These are phyloP conservation scores for Elymnias hypermnestra DNA, from an alignment of 1,140 invertebrate genomes.

Conservation along the genomic window DNA sequence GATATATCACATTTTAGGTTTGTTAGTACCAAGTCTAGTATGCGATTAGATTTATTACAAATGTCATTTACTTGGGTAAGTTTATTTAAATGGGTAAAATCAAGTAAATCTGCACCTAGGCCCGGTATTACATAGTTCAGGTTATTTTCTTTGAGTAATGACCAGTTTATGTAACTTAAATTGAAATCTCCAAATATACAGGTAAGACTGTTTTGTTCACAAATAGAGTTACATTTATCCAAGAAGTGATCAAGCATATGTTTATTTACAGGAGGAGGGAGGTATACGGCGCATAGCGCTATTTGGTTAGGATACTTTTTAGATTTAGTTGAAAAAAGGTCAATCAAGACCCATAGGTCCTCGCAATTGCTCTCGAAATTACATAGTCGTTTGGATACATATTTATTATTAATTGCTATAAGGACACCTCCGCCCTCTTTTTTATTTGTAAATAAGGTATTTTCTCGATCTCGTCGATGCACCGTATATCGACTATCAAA, in stretches of 20 bases:
- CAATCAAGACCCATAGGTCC: slow-evolving; percentile 22
- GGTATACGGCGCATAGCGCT: slow-evolving; percentile 21
- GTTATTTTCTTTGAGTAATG: background rate
- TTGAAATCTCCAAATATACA: slow-evolving; percentile 27
- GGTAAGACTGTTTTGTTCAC: slow-evolving; percentile 2
- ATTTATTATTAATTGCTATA: slow-evolving; percentile 19
- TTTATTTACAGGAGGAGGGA: slow-evolving; percentile 23
- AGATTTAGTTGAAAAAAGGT: background rate
- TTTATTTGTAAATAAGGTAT: background rate
- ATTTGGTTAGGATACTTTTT: slow-evolving; percentile 3
- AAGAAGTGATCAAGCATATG: slow-evolving; percentile 10
- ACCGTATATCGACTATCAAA: slow-evolving; percentile 20
- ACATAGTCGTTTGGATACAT: slow-evolving; percentile 5
- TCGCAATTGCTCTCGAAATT: slow-evolving; percentile 19
- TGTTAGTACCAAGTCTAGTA: no score
- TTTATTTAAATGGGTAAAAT: slow-evolving; percentile 16
- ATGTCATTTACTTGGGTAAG: slow-evolving; percentile 5
- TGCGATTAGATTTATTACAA: no score
- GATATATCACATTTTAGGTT: background rate
- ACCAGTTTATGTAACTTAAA: slow-evolving; percentile 24
- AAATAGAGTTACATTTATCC: slow-evolving; percentile 11
- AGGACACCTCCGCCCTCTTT: slow-evolving; percentile 24
- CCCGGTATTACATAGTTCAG: slow-evolving; percentile 2
- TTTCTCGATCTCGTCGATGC: slow-evolving; percentile 14
- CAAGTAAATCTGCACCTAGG: slow-evolving; percentile 5